These are phyloP conservation scores for Papilio aristodemus DNA, from an alignment of 1,140 invertebrate genomes.

Conservation along the genomic window DNA sequence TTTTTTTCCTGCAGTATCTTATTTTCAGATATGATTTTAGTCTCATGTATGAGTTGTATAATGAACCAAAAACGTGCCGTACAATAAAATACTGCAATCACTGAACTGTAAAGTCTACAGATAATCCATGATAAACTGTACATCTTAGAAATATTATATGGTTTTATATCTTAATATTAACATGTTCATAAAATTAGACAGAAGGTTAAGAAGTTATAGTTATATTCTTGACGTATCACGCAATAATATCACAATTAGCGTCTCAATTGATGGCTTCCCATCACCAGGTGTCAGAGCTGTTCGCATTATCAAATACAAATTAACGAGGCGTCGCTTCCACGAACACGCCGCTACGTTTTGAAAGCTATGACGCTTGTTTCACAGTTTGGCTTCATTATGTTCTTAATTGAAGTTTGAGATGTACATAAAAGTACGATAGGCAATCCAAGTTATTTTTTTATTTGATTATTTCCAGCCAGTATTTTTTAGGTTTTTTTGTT, in stretches of 20 bases:
- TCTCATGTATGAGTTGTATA: too few relatives aligned
- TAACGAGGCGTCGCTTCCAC: constrained; percentile 28
- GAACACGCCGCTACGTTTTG: constrained; percentile 19
- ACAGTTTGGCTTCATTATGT: constrained; percentile 28
- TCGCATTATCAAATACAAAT: constrained; percentile 30
- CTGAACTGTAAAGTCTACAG: too few relatives aligned
- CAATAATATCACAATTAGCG: constrained; percentile 23
- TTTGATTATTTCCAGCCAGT: not conserved
- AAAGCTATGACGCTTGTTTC: constrained; percentile 23
- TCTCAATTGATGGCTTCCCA: constrained; percentile 14
- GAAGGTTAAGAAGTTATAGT: not conserved
- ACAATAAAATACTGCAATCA: too few relatives aligned
- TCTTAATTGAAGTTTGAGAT: constrained; percentile 28
- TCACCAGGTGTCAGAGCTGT: constrained; percentile 19
- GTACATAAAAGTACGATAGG: constrained; percentile 22
- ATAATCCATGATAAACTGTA: not conserved
- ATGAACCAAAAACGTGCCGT: too few relatives aligned
- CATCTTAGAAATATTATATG: not conserved
- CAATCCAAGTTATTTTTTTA: constrained; percentile 1
- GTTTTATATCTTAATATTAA: constrained; percentile 7
- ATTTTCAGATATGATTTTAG: too few relatives aligned
- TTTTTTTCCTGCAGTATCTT: too few relatives aligned
- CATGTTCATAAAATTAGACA: not conserved
- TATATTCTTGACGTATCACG: not conserved
- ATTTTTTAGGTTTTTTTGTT: not conserved